Evolutionary conservation across 2,797 vertebrate genomes (phyloP).

Genomic region (Aldrovandia affinis): DNA sequence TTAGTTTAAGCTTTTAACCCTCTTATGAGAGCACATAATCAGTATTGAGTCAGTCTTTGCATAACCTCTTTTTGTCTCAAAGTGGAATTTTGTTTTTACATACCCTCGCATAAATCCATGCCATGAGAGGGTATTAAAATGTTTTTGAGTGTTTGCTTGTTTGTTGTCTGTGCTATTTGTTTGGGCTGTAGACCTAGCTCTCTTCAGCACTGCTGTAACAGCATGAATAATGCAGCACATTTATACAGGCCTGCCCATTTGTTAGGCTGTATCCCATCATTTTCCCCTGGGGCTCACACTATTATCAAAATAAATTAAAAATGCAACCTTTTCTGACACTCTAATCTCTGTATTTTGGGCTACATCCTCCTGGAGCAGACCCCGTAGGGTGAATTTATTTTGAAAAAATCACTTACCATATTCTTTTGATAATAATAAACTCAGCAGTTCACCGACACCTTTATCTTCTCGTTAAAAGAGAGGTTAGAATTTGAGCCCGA

Average conservation of each 20-base stretch:
- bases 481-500: background rate
- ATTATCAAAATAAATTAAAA: constrained; percentile 10
- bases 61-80: background rate
- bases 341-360: background rate
- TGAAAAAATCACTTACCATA: background rate
- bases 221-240: background rate
- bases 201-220: background rate
- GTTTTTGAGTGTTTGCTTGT: background rate
- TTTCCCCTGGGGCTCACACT: background rate
- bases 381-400: background rate
- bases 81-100: background rate
- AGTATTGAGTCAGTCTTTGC: background rate
- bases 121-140: background rate
- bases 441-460: background rate
- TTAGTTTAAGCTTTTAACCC: background rate
- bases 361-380: background rate
- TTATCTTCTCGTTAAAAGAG: background rate
- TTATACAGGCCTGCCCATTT: background rate
- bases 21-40: background rate
- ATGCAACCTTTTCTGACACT: background rate
- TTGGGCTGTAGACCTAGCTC: background rate
- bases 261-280: background rate
- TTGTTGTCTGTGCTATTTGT: background rate
- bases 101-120: background rate
- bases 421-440: constrained; percentile 6